Percentiles rank a stretch among this genome's conserved stretches.
These are phyloP conservation scores for Lontra canadensis DNA, from an alignment of 2,113 vertebrate genomes.

Conservation along the genomic window DNA sequence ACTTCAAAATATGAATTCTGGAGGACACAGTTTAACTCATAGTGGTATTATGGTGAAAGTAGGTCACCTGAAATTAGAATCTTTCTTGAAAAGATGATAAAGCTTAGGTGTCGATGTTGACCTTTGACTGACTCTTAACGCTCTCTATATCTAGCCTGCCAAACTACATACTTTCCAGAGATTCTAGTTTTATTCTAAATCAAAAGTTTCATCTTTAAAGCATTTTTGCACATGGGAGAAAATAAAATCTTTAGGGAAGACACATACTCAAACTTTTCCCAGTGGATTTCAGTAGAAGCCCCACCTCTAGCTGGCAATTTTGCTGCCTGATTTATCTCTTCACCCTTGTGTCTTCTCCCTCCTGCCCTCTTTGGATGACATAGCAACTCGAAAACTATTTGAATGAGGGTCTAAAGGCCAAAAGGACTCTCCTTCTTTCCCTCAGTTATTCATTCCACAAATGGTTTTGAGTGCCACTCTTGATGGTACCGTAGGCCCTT, in stretches of 20 bases:
- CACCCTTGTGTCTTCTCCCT: background rate
- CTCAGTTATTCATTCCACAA: background rate
- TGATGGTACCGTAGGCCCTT: background rate
- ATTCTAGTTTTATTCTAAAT: constrained; percentile 43
- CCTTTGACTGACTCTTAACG: background rate
- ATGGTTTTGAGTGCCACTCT: background rate
- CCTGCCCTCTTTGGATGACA: background rate
- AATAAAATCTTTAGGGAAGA: background rate
- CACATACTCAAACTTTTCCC: background rate
- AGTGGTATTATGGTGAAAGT: background rate
- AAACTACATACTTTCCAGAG: background rate
- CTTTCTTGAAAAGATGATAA: constrained; percentile 7
- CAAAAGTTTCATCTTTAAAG: constrained; percentile 50
- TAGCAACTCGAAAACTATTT: background rate
- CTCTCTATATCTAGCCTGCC: background rate
- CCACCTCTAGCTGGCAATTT: background rate
- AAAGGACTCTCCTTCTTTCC: background rate
- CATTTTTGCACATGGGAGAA: background rate
- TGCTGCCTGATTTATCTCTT: background rate
- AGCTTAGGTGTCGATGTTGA: background rate
- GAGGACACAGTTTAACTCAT: background rate
- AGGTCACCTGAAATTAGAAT: constrained; percentile 12
- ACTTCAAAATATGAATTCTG: background rate
- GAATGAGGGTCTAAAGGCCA: background rate
- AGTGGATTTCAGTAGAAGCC: background rate